Evolutionary conservation across 64 coral and sea anemone genomes (phyloP), one percentile per base, ranked within the genome.

Genomic region (Stylophora pistillata): DNA sequence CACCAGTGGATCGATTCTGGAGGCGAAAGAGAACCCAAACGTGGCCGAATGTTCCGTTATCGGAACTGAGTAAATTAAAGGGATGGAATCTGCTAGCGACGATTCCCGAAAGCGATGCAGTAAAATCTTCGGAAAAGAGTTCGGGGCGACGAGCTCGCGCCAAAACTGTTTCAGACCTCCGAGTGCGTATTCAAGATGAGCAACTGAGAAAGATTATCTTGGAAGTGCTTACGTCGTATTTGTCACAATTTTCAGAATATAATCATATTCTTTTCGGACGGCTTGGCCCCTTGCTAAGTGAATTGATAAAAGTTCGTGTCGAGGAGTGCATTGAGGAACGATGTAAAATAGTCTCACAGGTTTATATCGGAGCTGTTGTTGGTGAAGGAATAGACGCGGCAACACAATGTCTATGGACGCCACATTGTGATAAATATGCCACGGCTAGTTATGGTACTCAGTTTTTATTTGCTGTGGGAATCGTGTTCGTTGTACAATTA

Each of bases 381-480:
- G 94, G 30, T 18, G 73, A 95, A 15, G 94, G 94, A 7, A 91
- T 88, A 18, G 89, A 85, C 3, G 94, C 69, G 5, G 94, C 94
- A 10, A 95, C 83, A 14, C 94, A 95, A 34, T 95, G 94, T 12
- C 65, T 86, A 12, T 95, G 89, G 94, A 88, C 88, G 4, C 89
- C 94, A 9, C 70, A 81, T 57, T 88, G 72, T 30, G 94, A 95
- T 81, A 95, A 81, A 56, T 91, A 91, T n/a, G 94, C 85, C 13
- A 84, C 89, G 26, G 94, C 94, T 76, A 88, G 89, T 76, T 95
- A 86, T 64, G 86, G 91, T n/a, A 95, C 91, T 41, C 77, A 95
- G 9, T 63, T 69, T 3, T 27, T 95, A 26, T 95, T 95, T 82
- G 94, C 94, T 76, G 64, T 95, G 18, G 94, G 89, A 64, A 85